Conservation (phyloP, 2,113 vertebrate genomes). For the Colinus virginianus region DNA sequence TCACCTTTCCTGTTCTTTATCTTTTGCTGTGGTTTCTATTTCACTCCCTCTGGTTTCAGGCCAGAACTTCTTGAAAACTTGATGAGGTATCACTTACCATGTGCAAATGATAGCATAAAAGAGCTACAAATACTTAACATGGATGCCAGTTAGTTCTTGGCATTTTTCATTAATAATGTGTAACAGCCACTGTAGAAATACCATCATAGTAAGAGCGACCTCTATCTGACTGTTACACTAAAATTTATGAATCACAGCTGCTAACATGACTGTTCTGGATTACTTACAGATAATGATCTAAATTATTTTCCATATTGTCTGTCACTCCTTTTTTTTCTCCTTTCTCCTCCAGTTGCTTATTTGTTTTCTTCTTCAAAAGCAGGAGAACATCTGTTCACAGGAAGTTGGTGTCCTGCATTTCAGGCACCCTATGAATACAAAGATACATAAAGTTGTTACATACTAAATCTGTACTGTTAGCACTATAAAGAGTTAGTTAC, state of each 20-base stretch:
- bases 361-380: conserved; percentile 8
- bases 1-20: neutral
- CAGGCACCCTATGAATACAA: conserved; percentile 30
- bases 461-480: neutral
- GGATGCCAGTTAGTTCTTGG: neutral
- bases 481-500: neutral
- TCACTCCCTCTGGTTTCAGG: neutral
- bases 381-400: neutral
- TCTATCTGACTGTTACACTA: neutral
- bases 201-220: rapidly evolving
- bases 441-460: neutral
- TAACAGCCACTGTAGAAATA: neutral
- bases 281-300: conserved; percentile 56
- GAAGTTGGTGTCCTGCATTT: conserved; percentile 52
- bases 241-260: neutral
- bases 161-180: neutral
- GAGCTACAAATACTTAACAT: neutral
- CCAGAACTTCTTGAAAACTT: neutral
- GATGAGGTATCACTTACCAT: neutral
- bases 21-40: neutral
- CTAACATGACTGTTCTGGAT: neutral
- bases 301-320: neutral
- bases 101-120: neutral
- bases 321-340: neutral
- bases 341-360: conserved; percentile 17